Conservation (phyloP, 1,140 invertebrate genomes). For the Ostrea edulis region DNA sequence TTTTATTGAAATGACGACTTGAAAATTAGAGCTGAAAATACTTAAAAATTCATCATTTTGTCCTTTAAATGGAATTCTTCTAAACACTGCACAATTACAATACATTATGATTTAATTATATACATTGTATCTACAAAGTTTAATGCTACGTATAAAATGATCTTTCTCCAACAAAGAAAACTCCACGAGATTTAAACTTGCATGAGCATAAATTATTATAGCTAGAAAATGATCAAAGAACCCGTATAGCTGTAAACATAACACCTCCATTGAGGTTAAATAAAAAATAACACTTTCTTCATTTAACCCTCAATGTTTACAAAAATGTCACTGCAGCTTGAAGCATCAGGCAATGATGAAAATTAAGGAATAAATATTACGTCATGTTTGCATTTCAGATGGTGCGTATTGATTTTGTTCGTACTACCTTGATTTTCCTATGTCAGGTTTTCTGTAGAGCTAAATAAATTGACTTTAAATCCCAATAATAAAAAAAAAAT, state of each 20-base stretch:
- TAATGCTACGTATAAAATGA: background rate
- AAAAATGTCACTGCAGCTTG: background rate
- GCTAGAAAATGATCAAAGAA: too few relatives aligned
- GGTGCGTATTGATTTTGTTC: background rate
- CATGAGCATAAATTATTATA: background rate
- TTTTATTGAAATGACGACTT: too few relatives aligned
- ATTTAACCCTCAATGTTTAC: background rate
- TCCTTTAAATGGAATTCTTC: too few relatives aligned
- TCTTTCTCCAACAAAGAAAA: background rate
- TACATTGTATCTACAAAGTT: background rate
- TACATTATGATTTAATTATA: background rate
- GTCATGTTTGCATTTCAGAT: background rate
- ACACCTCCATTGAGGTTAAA: too few relatives aligned
- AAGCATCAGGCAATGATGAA: background rate
- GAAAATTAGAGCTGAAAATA: too few relatives aligned
- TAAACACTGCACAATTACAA: background rate
- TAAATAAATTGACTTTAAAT: slow-evolving; percentile 17
- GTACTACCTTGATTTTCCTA: background rate
- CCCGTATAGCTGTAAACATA: too few relatives aligned
- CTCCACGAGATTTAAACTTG: background rate
- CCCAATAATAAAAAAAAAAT: background rate
- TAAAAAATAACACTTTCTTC: too few relatives aligned
- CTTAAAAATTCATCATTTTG: too few relatives aligned
- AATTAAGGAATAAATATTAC: slow-evolving; percentile 18
- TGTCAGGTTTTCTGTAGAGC: background rate